Base-by-base conservation (phyloP, 2,888 invertebrate genomes). In the Ochropacha duplaris region DNA sequence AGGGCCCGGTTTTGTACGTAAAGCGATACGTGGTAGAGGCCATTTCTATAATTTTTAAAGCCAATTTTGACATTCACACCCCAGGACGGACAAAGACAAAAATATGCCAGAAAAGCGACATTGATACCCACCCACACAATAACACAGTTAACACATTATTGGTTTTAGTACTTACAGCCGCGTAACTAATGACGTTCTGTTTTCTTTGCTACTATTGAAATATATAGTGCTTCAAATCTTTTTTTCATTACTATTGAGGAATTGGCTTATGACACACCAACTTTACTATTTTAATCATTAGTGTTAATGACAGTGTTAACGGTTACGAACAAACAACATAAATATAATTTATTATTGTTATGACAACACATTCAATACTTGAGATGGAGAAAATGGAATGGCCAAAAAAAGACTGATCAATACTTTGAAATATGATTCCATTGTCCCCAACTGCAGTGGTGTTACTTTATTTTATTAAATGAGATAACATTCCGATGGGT, bases 1-100 rank as follows among this genome's bases (percentile, higher is more conserved):
- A 81, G 95, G 96, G 81, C 97, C 97, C 76, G 97, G 95, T 90
- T 96, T 96, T 92, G 96, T 96, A 90, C 97, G 96, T 85, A 98
- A 96, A 88, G 96, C 96, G 92, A 98, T 96, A 94, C 96, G 96
- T 81, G 98, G 97, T 84, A 94, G 94, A 86, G 94, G 93, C 93
- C 94, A 93, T 88, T 91, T 91, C 93, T 93, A 93, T 87, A 93
- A 93, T 87, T 87, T 84, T 77, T 87, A 92, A 92, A 92, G 90
- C 88, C 88, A 90, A 87, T 86, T 78, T 85, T 90, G 84, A 89
- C 91, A 92, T 82, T 84, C 88, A 88, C 86, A 88, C 78, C 87
- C 81, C 84, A 66, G 65, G 76, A 86, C 84, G 83, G 72, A 80
- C 61, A 64, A 19, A 44, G 9, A 44, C 44, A 44, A 44, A 76